Base-by-base conservation (phyloP, 2,113 vertebrate genomes). In the Apeltes quadracus region DNA sequence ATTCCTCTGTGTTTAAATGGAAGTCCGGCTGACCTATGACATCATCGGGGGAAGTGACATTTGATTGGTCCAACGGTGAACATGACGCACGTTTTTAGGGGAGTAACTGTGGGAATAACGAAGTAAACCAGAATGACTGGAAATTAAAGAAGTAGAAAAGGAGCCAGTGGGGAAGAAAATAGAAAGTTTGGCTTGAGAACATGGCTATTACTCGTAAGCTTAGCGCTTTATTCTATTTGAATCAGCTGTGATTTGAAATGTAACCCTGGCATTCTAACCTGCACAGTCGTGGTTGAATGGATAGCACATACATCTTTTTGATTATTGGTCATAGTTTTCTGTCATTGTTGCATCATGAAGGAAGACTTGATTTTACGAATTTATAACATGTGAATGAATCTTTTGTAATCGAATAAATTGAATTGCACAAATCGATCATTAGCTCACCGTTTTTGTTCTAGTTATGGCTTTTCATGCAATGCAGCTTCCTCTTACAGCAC, bases 11-110 rank as follows among this genome's bases (percentile, higher is more conserved):
- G 71, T 84, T 83, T 83, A 68, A 86, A 76, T 75, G 79, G 82
- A 69, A 75, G 79, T 75, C 76, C 74, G 16, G 27, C 73, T 88
- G 86, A 86, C 82, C 89, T 85, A 76, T 88, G 84, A 90, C 84
- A 57, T 88, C 85, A 87, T 75, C 57, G 34, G 65, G 41, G 43
- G 71, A 46, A 39, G 80, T 66, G 41, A 58, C 63, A 32, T 62
- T 72, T 71, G 67, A 90, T 87, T 87, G 84, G 85, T 44, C 55
- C 54, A 27, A 13, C 4, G 41, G 72, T 77, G 59, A 79, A 71
- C 78, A 57, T 85, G 87, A 86, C 76, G 63, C 82, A 84, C 61
- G 81, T 32, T 38, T 44, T 32, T 3, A 25, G 71, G 59, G 25
- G 18, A 55, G 46, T 67, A 53, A 82, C 62, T 58, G 72, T 79